Conservation (phyloP, 2,113 vertebrate species). For the Rhipidura dahli region DNA sequence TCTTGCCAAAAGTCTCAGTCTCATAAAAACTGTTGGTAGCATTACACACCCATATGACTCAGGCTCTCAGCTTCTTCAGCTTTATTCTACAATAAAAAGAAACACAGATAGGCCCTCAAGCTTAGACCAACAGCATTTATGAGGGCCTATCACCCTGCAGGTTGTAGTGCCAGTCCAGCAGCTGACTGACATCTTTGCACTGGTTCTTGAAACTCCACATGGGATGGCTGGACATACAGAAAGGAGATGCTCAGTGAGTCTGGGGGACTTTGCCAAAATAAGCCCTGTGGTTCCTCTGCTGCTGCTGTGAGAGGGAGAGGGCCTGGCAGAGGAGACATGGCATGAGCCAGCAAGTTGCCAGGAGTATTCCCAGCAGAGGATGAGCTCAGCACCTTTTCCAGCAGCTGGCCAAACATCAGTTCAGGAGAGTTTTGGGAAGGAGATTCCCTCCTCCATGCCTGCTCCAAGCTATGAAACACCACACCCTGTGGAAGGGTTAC, state of each 20-base stretch:
- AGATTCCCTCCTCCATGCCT: background rate
- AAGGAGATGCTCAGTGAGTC: background rate
- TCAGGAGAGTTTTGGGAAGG: background rate
- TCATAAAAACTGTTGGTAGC: background rate
- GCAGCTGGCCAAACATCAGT: background rate
- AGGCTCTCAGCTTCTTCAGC: background rate
- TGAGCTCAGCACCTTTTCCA: background rate
- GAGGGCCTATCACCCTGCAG: background rate
- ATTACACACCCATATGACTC: constrained; percentile 30
- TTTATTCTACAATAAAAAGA: constrained; percentile 19
- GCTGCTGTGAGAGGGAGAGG: background rate
- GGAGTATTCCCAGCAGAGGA: background rate
- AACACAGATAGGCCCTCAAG: background rate
- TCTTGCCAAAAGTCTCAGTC: background rate
- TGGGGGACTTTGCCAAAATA: background rate
- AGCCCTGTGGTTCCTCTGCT: background rate
- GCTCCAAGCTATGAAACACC: background rate
- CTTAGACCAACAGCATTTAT: background rate
- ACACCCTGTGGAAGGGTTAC: background rate
- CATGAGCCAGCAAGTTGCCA: background rate
- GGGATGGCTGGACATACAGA: background rate
- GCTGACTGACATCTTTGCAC: background rate
- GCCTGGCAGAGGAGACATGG: background rate
- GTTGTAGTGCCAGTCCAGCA: background rate
- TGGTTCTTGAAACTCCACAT: background rate